Base-by-base conservation (phyloP, 2,113 vertebrate genomes). In the Erinaceus europaeus region DNA sequence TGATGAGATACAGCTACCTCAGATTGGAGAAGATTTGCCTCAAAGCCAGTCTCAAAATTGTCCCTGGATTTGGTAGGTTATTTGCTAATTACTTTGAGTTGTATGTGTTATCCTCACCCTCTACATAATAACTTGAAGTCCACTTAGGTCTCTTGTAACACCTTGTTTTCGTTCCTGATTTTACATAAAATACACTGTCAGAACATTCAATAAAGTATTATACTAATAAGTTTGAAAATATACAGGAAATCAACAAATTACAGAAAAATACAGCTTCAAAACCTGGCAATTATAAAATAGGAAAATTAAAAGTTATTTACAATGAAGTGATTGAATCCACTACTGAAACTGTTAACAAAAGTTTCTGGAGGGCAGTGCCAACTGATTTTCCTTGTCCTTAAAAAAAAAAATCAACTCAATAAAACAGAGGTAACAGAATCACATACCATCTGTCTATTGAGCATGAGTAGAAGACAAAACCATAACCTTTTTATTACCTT, bases 1-100 rank as follows among this genome's bases (percentile, higher is more conserved):
- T 99, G 91, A 97, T 99, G 95, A 97, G 99, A 95, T 99, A 98
- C 95, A 99, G 99, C 98, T 99, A 99, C 97, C 98, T 99, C 94
- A 97, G 98, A 83, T 96, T 99, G 97, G 98, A 99, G 96, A 99
- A 99, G 97, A 98, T 99, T 96, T 99, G 99, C 96, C 99, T 99
- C 90, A 99, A 99, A 96, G 98, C 98, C 65, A 98, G 95, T 81
- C 98, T 99, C 83, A 99, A 99, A 97, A 96, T 97, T 68, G 97
- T 99, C 94, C 99, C 99, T 0, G 99, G 99, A 94, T 99, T 99
- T 93, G 99, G 99, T 99, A 97, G 29, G 97, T 96, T 81, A 57
- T 69, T 86, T 53, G 77, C 76, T 86, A 5, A 27, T 91, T 92
- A 81, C 67, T 88, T 84, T 84, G 85, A 67, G 74, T 87, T 89